Conservation (phyloP, 2,797 vertebrate genomes). For the Clarias fuscus region DNA sequence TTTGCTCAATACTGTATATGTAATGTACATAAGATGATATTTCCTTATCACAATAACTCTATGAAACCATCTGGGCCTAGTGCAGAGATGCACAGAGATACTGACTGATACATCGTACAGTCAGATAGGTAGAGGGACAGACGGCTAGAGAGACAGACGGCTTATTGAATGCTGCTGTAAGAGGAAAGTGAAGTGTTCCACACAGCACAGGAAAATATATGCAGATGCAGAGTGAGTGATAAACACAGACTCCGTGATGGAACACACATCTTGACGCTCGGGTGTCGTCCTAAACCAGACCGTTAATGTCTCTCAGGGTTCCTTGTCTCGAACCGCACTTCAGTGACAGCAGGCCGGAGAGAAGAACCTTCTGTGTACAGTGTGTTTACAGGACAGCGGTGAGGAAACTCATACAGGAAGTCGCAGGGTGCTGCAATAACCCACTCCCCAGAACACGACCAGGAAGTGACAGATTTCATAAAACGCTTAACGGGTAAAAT, state of each 20-base stretch:
- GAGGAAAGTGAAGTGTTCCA: constrained; percentile 2
- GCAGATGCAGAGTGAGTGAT: not conserved
- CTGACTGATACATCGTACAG: not conserved
- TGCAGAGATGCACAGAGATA: not conserved
- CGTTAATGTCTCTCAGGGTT: not conserved
- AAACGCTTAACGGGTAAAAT: not conserved
- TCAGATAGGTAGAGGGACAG: not conserved
- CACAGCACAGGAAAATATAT: not conserved
- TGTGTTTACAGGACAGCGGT: not conserved
- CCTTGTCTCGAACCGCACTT: not conserved
- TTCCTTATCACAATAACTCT: not conserved
- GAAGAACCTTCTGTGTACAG: constrained; percentile 2
- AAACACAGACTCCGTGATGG: not conserved
- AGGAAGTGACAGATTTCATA: not conserved
- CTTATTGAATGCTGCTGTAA: not conserved
- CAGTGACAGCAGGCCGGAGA: not conserved
- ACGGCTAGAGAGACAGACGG: too few species aligned
- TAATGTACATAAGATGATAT: too few species aligned
- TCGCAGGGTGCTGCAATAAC: constrained; percentile 28
- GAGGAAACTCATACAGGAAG: constrained; percentile 30
- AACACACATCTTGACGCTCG: not conserved
- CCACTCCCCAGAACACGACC: not conserved
- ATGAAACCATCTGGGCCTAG: too few species aligned
- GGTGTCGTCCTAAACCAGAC: not conserved
- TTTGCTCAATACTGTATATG: too few species aligned